Conservation (phyloP, 2,797 vertebrate genomes). For the Onychomys leucogaster region DNA sequence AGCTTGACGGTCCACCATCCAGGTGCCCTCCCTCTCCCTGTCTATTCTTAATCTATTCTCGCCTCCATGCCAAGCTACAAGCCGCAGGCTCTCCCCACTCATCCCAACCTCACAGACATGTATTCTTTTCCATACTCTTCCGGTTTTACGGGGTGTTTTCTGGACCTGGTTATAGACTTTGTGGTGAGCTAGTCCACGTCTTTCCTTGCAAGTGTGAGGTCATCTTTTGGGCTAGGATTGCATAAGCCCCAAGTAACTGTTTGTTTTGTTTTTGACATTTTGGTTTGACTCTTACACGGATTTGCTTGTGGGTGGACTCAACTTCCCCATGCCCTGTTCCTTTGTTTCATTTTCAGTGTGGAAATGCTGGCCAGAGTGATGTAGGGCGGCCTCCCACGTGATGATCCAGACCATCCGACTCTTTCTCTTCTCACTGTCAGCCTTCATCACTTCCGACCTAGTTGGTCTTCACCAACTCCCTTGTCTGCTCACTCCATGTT, state of each 20-base stretch:
- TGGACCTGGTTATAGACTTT: neutral
- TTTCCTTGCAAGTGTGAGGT: constrained; percentile 5
- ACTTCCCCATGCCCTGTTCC: neutral
- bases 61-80: neutral
- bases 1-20: neutral
- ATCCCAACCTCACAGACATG: neutral
- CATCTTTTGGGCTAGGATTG: constrained; percentile 3
- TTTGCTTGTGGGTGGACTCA: constrained; percentile 21
- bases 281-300: neutral
- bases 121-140: neutral
- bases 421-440: neutral
- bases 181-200: neutral
- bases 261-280: constrained; percentile 44
- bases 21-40: neutral
- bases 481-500: neutral
- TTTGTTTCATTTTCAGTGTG: neutral
- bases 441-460: neutral
- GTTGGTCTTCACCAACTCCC: neutral
- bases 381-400: neutral
- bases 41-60: neutral
- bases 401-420: neutral
- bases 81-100: neutral
- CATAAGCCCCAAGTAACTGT: neutral
- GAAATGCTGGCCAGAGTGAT: neutral
- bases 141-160: neutral